Evolutionary conservation across 2,888 invertebrate species (phyloP).

Genomic region (Clusia tigrina): DNA sequence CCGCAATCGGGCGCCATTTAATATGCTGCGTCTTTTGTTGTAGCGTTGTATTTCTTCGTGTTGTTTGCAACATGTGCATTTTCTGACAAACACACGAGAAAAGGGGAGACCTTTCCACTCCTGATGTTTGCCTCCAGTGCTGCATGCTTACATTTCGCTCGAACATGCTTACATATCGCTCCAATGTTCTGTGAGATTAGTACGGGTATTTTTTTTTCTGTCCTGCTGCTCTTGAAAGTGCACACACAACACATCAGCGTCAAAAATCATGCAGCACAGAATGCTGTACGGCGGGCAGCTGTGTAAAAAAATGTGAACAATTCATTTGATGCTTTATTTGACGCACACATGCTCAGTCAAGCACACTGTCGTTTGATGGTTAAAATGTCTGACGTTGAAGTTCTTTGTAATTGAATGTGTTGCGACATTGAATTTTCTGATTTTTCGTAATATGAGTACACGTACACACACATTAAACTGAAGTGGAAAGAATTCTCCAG

Average conservation of each 20-base stretch:
- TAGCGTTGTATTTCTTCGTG: not conserved
- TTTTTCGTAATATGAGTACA: no score
- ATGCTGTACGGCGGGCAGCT: no score
- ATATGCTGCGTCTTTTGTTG: not conserved
- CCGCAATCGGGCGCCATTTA: not conserved
- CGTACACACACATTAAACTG: no score
- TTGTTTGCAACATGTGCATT: conserved; percentile 8
- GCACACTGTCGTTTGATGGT: conserved; percentile 30
- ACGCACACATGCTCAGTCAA: conserved; percentile 30
- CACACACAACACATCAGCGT: no score
- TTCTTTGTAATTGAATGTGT: conserved; percentile 5
- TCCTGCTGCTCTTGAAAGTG: not conserved
- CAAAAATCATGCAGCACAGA: no score
- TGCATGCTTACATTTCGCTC: no score
- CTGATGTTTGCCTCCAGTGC: not conserved
- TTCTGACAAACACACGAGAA: not conserved
- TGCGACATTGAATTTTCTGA: conserved; percentile 9
- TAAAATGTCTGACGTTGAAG: not conserved
- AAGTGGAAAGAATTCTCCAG: no score
- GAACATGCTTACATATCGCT: not conserved
- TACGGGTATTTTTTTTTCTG: not conserved
- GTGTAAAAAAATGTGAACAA: conserved; percentile 18
- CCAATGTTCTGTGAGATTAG: not conserved
- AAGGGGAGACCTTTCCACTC: not conserved
- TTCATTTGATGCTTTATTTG: conserved; percentile 36